Percentiles rank a stretch among this genome's conserved stretches.
phyloP scores from a whole-genome alignment of 2,888 invertebrate genomes.

The Tetragonula carbonaria region DNA sequence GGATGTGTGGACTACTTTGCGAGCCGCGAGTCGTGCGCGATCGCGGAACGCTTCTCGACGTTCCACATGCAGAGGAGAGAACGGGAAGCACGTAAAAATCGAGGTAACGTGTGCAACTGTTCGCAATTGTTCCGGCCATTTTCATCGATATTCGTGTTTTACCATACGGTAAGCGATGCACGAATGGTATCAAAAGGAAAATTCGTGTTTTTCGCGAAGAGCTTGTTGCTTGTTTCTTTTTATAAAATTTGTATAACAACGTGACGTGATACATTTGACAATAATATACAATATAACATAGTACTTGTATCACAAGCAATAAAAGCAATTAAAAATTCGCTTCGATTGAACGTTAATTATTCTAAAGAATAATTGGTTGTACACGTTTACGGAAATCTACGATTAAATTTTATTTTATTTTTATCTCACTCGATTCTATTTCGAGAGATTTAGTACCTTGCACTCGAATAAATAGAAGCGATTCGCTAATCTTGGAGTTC shows the following conservation, averaged over 20 bases:
- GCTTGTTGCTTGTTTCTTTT: no score
- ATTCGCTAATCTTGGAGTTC: background rate
- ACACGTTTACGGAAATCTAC: background rate
- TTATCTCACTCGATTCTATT: no score
- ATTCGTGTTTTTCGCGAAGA: background rate
- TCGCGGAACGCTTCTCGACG: conserved; percentile 55
- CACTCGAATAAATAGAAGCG: no score
- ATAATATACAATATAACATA: background rate
- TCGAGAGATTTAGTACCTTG: background rate
- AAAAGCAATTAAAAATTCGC: background rate
- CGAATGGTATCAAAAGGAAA: background rate
- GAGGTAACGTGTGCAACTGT: conserved; percentile 24
- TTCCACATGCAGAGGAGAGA: conserved; percentile 54
- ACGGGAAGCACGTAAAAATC: conserved; percentile 49
- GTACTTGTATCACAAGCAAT: background rate
- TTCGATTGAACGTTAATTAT: background rate
- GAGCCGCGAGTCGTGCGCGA: conserved; percentile 58
- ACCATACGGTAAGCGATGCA: background rate
- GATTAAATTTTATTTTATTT: background rate
- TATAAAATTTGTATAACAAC: no score
- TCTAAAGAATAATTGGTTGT: background rate
- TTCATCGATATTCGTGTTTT: background rate
- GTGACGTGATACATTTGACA: background rate
- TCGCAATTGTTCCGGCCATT: background rate
- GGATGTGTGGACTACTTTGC: conserved; percentile 79